phyloP scores from a whole-genome alignment of 1,140 invertebrate species.

The Drosophila virilis region DNA sequence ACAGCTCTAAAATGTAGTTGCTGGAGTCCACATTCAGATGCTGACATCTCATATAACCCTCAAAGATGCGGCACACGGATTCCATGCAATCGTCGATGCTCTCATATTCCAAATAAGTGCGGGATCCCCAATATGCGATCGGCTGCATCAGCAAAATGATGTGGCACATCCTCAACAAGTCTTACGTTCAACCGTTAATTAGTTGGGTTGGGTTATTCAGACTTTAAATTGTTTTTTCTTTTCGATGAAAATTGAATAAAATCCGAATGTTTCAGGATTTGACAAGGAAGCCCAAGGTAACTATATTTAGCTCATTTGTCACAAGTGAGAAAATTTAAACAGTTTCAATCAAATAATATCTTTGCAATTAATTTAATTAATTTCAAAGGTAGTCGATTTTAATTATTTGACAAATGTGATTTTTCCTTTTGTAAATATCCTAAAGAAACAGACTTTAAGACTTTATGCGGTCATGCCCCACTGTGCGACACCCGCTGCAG shows the following conservation, averaged over 20 bases:
- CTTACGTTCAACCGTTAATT: not conserved
- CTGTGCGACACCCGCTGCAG: conserved; percentile 30
- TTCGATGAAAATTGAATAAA: not conserved
- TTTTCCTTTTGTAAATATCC: no score
- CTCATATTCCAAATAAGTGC: not conserved
- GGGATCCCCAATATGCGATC: not conserved
- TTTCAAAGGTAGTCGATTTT: no score
- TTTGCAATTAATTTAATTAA: no score
- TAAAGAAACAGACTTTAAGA: not conserved
- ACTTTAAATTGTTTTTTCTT: no score
- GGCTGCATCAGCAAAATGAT: conserved; percentile 8
- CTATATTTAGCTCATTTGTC: not conserved
- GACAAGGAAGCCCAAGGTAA: not conserved
- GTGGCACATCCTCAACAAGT: not conserved
- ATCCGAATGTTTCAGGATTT: not conserved
- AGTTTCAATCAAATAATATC: no score
- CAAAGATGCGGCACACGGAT: conserved; percentile 1
- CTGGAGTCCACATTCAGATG: not conserved
- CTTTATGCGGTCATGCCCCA: not conserved
- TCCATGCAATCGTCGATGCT: not conserved
- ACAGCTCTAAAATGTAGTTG: not conserved
- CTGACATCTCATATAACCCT: no score
- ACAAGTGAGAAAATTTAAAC: no score
- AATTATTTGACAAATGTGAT: no score
- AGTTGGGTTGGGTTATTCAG: no score